Conservation (phyloP, 2,113 vertebrate genomes). For the Cnemophilus loriae region DNA sequence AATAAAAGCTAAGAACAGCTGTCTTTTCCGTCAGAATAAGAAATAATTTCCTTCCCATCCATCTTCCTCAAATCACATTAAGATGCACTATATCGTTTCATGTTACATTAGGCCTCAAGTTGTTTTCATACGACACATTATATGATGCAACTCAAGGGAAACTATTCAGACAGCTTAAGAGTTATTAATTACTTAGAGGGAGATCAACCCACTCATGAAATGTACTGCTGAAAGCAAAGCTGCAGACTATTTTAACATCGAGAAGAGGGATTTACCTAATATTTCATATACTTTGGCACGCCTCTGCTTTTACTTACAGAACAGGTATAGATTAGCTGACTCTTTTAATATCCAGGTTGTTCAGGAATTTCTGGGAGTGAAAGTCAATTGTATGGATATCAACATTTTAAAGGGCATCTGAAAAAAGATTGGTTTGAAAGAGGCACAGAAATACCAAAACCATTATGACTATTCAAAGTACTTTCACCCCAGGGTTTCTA, state of each 20-base stretch:
- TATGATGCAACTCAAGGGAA: conserved; percentile 65
- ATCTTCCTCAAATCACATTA: conserved; percentile 67
- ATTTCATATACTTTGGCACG: not conserved
- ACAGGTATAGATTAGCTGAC: not conserved
- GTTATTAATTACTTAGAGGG: conserved; percentile 54
- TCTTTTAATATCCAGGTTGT: not conserved
- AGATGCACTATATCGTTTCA: conserved; percentile 14
- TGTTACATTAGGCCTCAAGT: conserved; percentile 49
- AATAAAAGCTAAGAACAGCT: conserved; percentile 47
- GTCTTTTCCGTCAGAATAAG: conserved; percentile 42
- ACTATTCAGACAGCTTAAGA: conserved; percentile 64
- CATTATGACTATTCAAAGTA: not conserved
- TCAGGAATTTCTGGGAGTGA: not conserved
- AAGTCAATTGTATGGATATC: not conserved
- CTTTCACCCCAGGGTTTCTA: not conserved
- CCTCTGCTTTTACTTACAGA: not conserved
- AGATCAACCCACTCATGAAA: conserved; percentile 19
- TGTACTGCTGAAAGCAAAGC: not conserved
- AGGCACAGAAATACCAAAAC: not conserved
- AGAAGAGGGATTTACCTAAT: not conserved
- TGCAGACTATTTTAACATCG: not conserved
- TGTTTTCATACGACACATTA: conserved; percentile 62
- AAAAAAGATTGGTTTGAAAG: not conserved
- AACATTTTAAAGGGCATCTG: not conserved
- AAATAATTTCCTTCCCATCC: conserved; percentile 57